A percentile compares a stretch with the other conserved stretches of the same genome.
Conservation (phyloP, 2,888 invertebrate genomes). For the Entomobrya proxima region DNA sequence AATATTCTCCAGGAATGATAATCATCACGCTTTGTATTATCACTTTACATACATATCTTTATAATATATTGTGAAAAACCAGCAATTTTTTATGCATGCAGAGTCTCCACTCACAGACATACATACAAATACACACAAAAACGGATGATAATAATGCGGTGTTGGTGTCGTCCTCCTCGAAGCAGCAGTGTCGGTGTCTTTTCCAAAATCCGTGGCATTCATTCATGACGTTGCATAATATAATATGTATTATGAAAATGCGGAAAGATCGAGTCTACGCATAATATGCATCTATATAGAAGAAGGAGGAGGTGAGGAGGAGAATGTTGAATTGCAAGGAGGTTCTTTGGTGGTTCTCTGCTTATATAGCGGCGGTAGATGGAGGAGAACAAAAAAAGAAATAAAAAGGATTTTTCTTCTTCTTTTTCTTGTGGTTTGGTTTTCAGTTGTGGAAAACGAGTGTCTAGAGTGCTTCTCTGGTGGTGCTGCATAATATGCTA, state of each 20-base stretch:
- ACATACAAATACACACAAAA: no score
- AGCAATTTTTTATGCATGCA: neutral
- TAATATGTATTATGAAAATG: neutral
- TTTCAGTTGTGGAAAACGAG: neutral
- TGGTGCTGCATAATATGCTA: neutral
- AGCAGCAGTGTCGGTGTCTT: neutral
- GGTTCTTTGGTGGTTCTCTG: no score
- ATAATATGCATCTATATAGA: neutral
- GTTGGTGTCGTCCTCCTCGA: neutral
- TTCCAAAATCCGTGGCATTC: constrained; percentile 1
- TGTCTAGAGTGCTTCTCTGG: neutral
- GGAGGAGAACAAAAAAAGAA: no score
- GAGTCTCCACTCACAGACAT: no score
- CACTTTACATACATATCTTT: neutral
- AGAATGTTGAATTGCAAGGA: no score
- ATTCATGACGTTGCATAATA: constrained; percentile 22
- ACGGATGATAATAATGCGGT: no score
- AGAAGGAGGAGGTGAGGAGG: no score
- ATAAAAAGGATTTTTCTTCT: no score
- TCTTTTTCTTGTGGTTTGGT: constrained; percentile 13
- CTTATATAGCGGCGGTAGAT: no score
- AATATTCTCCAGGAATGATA: neutral
- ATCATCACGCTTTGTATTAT: neutral
- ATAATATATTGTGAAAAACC: neutral
- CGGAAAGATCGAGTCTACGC: neutral